These are phyloP conservation scores for Scrobipalpa costella DNA, from an alignment of 2,888 invertebrate species.

Conservation along the genomic window DNA sequence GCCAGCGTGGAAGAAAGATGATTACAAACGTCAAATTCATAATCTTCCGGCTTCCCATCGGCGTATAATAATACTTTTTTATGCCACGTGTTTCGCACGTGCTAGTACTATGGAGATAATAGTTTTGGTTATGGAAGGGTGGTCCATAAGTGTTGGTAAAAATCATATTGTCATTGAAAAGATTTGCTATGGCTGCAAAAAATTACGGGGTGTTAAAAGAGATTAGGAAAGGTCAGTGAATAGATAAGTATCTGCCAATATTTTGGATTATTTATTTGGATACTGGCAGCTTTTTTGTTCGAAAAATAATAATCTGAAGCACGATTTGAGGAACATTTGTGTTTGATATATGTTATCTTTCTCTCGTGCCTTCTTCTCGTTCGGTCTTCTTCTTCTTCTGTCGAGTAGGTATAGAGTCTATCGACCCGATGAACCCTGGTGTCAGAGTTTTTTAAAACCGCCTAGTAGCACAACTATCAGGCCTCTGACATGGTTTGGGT, in stretches of 20 bases:
- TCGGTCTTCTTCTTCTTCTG: too few relatives aligned
- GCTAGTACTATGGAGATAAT: slow-evolving; percentile 42
- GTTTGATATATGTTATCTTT: too few relatives aligned
- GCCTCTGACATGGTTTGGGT: too few relatives aligned
- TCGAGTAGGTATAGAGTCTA: too few relatives aligned
- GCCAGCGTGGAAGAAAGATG: too few relatives aligned
- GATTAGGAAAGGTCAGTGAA: slow-evolving; percentile 10
- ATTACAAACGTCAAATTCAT: not conserved
- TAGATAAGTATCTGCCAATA: not conserved
- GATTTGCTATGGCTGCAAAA: slow-evolving; percentile 17
- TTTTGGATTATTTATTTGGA: not conserved
- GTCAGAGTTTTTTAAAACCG: too few relatives aligned
- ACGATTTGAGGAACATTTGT: too few relatives aligned
- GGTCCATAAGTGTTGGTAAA: slow-evolving; percentile 24
- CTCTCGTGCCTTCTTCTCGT: too few relatives aligned
- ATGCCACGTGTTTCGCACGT: slow-evolving; percentile 45
- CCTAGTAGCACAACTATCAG: too few relatives aligned
- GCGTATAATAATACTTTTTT: not conserved
- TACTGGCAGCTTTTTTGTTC: not conserved
- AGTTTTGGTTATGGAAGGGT: slow-evolving; percentile 30
- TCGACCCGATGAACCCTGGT: too few relatives aligned
- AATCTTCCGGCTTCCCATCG: not conserved
- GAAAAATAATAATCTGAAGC: not conserved
- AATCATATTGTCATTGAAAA: slow-evolving; percentile 16
- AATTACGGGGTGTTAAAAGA: not conserved